Percentiles rank a stretch among this genome's conserved stretches.
These are phyloP conservation scores for Stenoptilia bipunctidactyla DNA, from an alignment of 2,888 invertebrate species.

Conservation along the genomic window DNA sequence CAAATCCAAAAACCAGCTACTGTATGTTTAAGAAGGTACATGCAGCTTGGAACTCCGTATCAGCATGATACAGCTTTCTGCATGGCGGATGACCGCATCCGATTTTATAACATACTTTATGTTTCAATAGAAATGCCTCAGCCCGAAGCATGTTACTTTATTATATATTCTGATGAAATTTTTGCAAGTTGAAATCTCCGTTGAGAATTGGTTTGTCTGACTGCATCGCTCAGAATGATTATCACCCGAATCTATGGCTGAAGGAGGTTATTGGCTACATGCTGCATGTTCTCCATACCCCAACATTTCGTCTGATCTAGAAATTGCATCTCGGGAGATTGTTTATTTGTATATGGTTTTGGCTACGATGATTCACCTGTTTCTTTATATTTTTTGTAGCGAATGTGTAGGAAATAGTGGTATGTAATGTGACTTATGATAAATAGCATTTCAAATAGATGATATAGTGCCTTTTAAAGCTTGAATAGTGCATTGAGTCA, in stretches of 20 bases:
- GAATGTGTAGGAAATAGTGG: constrained; percentile 18
- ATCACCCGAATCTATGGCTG: constrained; percentile 30
- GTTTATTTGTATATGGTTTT: constrained; percentile 15
- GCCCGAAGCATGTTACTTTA: constrained; percentile 63
- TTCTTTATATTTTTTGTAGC: constrained; percentile 21
- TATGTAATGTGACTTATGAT: constrained; percentile 22
- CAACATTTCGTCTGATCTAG: constrained; percentile 37
- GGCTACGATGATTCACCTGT: constrained; percentile 22
- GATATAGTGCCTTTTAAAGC: neutral
- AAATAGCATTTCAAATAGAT: constrained; percentile 6
- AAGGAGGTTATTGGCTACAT: constrained; percentile 47
- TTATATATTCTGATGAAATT: constrained; percentile 26
- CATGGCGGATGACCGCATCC: constrained; percentile 64
- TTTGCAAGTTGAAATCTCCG: constrained; percentile 25
- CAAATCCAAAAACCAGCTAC: too few relatives aligned
- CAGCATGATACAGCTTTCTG: constrained; percentile 68
- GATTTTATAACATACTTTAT: constrained; percentile 53
- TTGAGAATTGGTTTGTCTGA: constrained; percentile 18
- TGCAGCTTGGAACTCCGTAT: constrained; percentile 49
- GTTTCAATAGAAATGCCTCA: constrained; percentile 64
- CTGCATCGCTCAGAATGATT: constrained; percentile 41
- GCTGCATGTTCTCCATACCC: constrained; percentile 62
- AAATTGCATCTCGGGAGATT: constrained; percentile 38
- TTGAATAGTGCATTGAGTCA: constrained; percentile 5
- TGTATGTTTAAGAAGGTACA: constrained; percentile 17